Conservation (phyloP, 2,888 invertebrate species). For the Augiades crinisus region DNA sequence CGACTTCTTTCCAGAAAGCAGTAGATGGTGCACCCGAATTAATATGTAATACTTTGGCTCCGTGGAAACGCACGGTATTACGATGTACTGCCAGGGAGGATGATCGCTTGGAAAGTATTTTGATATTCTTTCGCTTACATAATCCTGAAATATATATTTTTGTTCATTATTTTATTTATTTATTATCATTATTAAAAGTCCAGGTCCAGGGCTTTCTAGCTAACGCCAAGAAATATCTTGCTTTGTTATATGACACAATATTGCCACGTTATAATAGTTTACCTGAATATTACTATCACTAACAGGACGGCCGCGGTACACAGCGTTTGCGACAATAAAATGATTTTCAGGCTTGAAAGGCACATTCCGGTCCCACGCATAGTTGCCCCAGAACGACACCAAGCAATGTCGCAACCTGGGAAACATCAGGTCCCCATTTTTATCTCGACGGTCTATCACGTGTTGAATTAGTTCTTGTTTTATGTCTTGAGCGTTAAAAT, state of each 20-base stretch:
- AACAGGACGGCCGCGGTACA: slow-evolving; percentile 86
- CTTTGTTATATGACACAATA: no score
- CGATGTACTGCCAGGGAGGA: slow-evolving; percentile 91
- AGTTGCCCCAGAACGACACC: slow-evolving; percentile 88
- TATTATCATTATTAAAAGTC: no score
- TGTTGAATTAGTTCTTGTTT: slow-evolving; percentile 69
- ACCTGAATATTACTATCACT: slow-evolving; percentile 89
- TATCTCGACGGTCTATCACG: slow-evolving; percentile 78
- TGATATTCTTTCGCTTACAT: slow-evolving; percentile 88
- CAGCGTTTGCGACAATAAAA: slow-evolving; percentile 82
- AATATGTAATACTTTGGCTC: slow-evolving; percentile 85
- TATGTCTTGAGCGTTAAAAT: slow-evolving; percentile 78
- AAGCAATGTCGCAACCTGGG: slow-evolving; percentile 85
- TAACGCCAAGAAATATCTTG: no score
- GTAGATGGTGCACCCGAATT: slow-evolving; percentile 88
- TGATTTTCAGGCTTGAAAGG: slow-evolving; percentile 86
- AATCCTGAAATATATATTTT: slow-evolving; percentile 87
- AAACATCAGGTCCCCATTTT: slow-evolving; percentile 81
- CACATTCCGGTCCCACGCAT: slow-evolving; percentile 85
- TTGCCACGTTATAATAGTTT: no score
- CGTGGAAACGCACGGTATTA: slow-evolving; percentile 81
- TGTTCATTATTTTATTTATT: no score
- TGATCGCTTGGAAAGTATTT: slow-evolving; percentile 87
- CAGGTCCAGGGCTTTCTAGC: no score
- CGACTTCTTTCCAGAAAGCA: slow-evolving; percentile 85